Conservation (phyloP, 1,140 invertebrate species). For the Conopomorpha cramerella region DNA sequence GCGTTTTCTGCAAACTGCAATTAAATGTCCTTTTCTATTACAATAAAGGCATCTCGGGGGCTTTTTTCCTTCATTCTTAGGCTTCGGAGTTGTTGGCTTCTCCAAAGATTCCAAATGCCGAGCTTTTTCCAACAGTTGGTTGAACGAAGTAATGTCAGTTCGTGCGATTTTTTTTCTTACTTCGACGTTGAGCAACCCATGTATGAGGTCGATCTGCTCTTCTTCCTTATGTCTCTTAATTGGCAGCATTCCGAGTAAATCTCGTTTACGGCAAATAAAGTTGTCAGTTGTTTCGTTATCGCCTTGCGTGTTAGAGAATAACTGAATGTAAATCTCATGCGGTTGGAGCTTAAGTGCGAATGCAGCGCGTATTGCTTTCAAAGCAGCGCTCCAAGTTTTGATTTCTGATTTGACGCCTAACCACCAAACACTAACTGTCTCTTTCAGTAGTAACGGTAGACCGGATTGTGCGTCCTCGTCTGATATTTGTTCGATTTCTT, state of each 20-base stretch:
- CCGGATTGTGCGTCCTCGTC: slow-evolving; percentile 29
- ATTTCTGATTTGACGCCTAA: slow-evolving; percentile 26
- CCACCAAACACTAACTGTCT: slow-evolving; percentile 26
- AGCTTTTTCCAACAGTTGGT: too few species aligned
- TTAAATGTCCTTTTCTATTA: too few species aligned
- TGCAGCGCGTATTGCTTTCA: slow-evolving; percentile 20
- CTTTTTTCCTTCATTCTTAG: too few species aligned
- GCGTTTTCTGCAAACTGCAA: too few species aligned
- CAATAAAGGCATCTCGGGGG: too few species aligned
- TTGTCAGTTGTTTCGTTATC: slow-evolving; percentile 15
- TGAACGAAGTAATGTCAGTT: too few species aligned
- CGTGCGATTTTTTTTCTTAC: not conserved
- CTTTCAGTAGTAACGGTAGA: slow-evolving; percentile 19
- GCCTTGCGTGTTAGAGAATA: slow-evolving; percentile 21
- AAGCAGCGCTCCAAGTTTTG: slow-evolving; percentile 19
- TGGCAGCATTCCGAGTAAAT: slow-evolving; percentile 25
- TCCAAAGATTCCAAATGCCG: too few species aligned
- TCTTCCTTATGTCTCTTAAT: slow-evolving; percentile 26
- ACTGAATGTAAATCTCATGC: slow-evolving; percentile 11
- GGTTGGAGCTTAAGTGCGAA: slow-evolving; percentile 8
- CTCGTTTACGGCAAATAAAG: slow-evolving; percentile 27
- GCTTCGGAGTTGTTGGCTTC: too few species aligned
- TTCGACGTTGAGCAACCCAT: slow-evolving; percentile 13
- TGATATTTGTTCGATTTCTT: slow-evolving; percentile 29
- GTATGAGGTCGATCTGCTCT: slow-evolving; percentile 29